Conservation (phyloP, 1,140 invertebrate genomes). For the Sitobion miscanthi region DNA sequence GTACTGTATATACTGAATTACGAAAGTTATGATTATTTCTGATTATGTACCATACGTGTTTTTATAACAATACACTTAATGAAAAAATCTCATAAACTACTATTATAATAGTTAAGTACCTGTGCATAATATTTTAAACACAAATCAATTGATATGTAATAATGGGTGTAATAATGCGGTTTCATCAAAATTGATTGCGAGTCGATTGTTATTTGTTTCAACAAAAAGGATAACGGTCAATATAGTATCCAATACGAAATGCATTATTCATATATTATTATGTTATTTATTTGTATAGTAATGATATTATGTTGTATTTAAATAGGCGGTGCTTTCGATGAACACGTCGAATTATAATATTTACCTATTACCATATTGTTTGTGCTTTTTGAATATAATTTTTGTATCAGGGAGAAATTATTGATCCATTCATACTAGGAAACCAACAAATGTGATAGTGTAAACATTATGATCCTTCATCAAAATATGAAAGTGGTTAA, state of each 20-base stretch:
- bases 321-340: neutral
- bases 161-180: neutral
- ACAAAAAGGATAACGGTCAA: neutral
- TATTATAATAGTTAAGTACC: neutral
- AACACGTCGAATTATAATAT: neutral
- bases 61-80: neutral
- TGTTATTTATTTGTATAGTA: neutral
- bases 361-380: neutral
- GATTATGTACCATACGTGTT: neutral
- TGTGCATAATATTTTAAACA: neutral
- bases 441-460: neutral
- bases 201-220: neutral
- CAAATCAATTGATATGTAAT: neutral
- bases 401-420: neutral
- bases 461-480: neutral
- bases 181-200: neutral
- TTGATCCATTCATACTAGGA: neutral
- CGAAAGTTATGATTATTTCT: neutral
- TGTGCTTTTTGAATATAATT: neutral
- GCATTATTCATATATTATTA: neutral
- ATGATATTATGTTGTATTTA: neutral
- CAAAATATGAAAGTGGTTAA: conserved; percentile 1
- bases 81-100: neutral
- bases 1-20: no score
- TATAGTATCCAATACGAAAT: neutral